Conservation (phyloP, 2,888 invertebrate genomes). For the Pyralis farinalis region DNA sequence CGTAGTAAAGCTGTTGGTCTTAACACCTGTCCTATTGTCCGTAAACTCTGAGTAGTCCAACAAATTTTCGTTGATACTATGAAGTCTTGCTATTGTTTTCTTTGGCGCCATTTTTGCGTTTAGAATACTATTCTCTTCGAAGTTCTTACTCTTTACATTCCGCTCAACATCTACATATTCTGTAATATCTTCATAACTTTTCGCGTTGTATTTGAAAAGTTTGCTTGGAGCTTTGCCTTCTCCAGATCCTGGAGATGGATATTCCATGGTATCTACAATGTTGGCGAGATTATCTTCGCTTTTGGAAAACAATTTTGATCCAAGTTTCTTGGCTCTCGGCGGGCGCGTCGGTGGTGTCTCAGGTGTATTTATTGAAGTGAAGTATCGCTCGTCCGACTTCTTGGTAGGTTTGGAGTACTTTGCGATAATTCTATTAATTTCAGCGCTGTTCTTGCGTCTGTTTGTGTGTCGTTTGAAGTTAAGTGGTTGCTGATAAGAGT, state of each 20-base stretch:
- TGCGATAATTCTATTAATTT: slow-evolving; percentile 78
- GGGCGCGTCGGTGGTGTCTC: slow-evolving; percentile 54
- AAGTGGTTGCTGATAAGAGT: slow-evolving; percentile 76
- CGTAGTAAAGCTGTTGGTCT: slow-evolving; percentile 48
- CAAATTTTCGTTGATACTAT: slow-evolving; percentile 57
- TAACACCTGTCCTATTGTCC: slow-evolving; percentile 57
- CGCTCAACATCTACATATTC: slow-evolving; percentile 61
- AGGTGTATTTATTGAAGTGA: slow-evolving; percentile 32
- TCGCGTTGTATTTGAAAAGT: slow-evolving; percentile 59
- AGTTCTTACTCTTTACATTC: slow-evolving; percentile 57
- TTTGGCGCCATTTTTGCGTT: slow-evolving; percentile 48
- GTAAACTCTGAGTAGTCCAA: slow-evolving; percentile 39
- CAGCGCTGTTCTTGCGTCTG: slow-evolving; percentile 75
- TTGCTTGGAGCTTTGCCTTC: slow-evolving; percentile 32
- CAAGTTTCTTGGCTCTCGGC: slow-evolving; percentile 46
- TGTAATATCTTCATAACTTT: slow-evolving; percentile 67
- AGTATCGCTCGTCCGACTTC: slow-evolving; percentile 56
- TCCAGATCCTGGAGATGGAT: slow-evolving; percentile 36
- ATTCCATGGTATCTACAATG: slow-evolving; percentile 53
- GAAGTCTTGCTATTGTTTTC: slow-evolving; percentile 39
- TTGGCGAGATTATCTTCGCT: slow-evolving; percentile 68
- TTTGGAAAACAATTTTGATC: slow-evolving; percentile 51
- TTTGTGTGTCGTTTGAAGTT: slow-evolving; percentile 74
- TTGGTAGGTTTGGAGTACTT: slow-evolving; percentile 71
- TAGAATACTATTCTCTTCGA: slow-evolving; percentile 65